Evolutionary conservation across 2,797 vertebrate species (phyloP), one percentile per base, ranked within the genome.

Genomic region (Mus minutoides): DNA sequence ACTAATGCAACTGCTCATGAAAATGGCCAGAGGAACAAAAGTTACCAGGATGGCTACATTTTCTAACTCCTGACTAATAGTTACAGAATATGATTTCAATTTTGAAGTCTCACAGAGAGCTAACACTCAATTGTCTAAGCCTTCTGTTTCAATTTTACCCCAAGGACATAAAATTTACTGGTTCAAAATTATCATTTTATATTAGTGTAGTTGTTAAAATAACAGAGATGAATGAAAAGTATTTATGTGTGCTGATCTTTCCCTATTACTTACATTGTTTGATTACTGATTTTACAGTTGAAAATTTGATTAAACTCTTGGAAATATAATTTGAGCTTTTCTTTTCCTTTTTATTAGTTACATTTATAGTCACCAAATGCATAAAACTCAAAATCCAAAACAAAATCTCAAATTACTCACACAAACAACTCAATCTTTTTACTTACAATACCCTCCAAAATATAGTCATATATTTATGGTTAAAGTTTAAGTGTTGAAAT

Each of bases 141-240:
- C 10, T 54, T 92, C 7, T 87, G 31, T 40, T 83, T 86, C 40
- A 75, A 56, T 69, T 67, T 40, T 89, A 64, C 2, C 2, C 6
- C n/a, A 8, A 92, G 29, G 16, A 75, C 16, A 1, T 75, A 49
- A 83, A 69, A 5, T 80, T 96, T 90, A 64, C 76, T 75, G 43
- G 56, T 64, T 76, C 56, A 86, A 1, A 13, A 64, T 90, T 64
- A 87, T 79, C 2, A 84, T 49, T 84, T 90, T 76, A 52, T 26
- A 24, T 37, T 86, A 86, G 52, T 93, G 73, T 86, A 60, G 13
- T 78, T 89, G 4, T 37, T 95, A 11, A 89, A 94, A 92, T 90
- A 90, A 12, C 19, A 95, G 96, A 88, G 24, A 71, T 37, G 22
- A 6, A 17, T 89, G 22, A 6, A 94, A 90, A 88, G 7, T 58